Conservation (phyloP, 2,888 invertebrate species). For the Leucoptera coffeella region DNA sequence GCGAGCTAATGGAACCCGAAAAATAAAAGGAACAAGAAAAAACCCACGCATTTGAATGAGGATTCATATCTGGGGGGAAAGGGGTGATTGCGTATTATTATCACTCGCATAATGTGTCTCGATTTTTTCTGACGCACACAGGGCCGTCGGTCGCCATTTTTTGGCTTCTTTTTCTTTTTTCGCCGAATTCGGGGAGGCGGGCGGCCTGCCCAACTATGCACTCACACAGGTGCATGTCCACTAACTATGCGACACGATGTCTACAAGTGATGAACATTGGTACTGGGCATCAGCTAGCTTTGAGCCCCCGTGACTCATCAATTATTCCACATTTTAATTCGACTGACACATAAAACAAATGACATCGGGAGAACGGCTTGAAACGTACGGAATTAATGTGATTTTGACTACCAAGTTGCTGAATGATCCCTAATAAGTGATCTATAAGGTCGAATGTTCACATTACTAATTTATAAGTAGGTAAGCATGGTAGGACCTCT, state of each 20-base stretch:
- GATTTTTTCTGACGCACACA: conserved; percentile 37
- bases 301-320: too few relatives aligned
- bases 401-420: too few relatives aligned
- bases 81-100: conserved; percentile 40
- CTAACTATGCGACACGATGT: conserved; percentile 50
- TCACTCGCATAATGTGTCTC: conserved; percentile 52
- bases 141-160: conserved; percentile 34
- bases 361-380: too few relatives aligned
- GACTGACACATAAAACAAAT: too few relatives aligned
- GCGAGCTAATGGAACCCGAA: conserved; percentile 44
- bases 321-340: conserved; percentile 50
- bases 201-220: conserved; percentile 23
- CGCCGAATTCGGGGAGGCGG: conserved; percentile 20
- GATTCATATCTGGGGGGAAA: conserved; percentile 43
- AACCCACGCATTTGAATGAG: conserved; percentile 48
- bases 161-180: conserved; percentile 39
- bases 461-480: too few relatives aligned
- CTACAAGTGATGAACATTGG: conserved; percentile 52
- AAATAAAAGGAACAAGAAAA: conserved; percentile 40
- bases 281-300: too few relatives aligned
- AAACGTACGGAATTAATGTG: too few relatives aligned
- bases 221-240: conserved; percentile 20
- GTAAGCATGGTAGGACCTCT: too few relatives aligned
- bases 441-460: too few relatives aligned
- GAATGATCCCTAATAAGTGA: too few relatives aligned